A percentile compares a stretch with the other conserved stretches of the same genome.
Conservation (phyloP, 2,797 vertebrate species). For the Enteromius radiatus region DNA sequence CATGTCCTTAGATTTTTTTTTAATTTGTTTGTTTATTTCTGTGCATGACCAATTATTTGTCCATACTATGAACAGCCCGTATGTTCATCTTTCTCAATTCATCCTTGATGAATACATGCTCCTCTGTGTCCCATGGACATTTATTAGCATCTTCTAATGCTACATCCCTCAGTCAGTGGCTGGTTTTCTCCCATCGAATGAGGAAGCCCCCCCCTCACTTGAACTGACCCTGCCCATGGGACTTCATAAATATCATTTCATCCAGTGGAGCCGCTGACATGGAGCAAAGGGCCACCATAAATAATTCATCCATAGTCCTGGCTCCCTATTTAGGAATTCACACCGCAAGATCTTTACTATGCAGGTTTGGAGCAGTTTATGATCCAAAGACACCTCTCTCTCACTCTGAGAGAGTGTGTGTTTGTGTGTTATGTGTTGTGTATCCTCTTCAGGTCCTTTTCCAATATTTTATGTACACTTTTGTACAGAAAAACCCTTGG, state of each 20-base stretch:
- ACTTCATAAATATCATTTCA: conserved; percentile 92
- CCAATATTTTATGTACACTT: conserved; percentile 12
- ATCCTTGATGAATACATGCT: conserved; percentile 29
- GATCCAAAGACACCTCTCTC: conserved; percentile 21
- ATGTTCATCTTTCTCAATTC: conserved; percentile 35
- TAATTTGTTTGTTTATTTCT: not conserved
- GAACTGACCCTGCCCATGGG: conserved; percentile 73
- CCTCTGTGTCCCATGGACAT: conserved; percentile 27
- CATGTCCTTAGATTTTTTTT: not conserved
- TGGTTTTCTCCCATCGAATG: conserved; percentile 35
- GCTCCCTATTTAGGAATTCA: conserved; percentile 84
- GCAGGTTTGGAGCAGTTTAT: conserved; percentile 42
- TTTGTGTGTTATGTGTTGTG: not conserved
- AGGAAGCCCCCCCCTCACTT: conserved; percentile 53
- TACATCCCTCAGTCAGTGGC: conserved; percentile 29
- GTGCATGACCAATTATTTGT: conserved; percentile 22
- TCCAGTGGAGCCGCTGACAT: conserved; percentile 85
- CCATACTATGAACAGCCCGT: conserved; percentile 26
- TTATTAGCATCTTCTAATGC: conserved; percentile 31
- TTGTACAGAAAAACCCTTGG: conserved; percentile 25
- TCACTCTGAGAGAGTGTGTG: conserved; percentile 3
- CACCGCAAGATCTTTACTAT: conserved; percentile 58
- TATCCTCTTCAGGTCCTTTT: not conserved
- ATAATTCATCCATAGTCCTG: conserved; percentile 84
- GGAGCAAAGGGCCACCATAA: conserved; percentile 84